Base-by-base conservation (phyloP, 1,140 invertebrate species). In the Cydia amplana region DNA sequence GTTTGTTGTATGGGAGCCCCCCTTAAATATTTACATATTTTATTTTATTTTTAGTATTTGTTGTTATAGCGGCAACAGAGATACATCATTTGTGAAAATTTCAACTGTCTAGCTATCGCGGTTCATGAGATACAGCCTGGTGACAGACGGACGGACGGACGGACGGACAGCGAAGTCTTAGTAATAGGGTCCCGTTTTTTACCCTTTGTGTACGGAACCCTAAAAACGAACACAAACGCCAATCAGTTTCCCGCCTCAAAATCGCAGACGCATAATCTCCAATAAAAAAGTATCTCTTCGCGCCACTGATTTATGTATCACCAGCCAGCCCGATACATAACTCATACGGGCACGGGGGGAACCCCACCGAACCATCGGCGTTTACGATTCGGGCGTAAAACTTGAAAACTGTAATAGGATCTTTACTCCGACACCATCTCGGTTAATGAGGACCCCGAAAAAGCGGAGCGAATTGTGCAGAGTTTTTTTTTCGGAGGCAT, bases 281-380 rank as follows among this genome's bases (percentile, higher is more conserved):
- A 10, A 76, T 76, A 78, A 78, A 80, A 78, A 80, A 64, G 55
- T 74, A 76, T 76, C 77, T 77, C 49, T 76, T 74, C 65, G 72
- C 79, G 78, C 75, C 78, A 78, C 76, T 83, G 83, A 84, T 84
- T 83, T 84, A 84, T 84, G 82, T 83, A 81, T 80, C 78, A 40
- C 73, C 55, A 65, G 60, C 65, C 64, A 78, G 77, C 81, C 77
- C 73, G 49, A 75, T 40, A 75, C 79, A 77, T 81, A 80, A 79
- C 76, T 81, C 83, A 80, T 76, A 77, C 55, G 77, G 80, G 75
- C 49, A 55, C 43, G 14, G 40, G 72, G 72, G 28, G 65, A n/a
- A 32, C 64, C 65, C 65, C 18, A 70, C 16, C 32, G 64, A 32
- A 46, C 2, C 63, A 65, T 65, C 64, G 14, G n/a, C 65, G 40